Conservation (phyloP, 2,888 invertebrate genomes). For the Pemphredon lugubris region DNA sequence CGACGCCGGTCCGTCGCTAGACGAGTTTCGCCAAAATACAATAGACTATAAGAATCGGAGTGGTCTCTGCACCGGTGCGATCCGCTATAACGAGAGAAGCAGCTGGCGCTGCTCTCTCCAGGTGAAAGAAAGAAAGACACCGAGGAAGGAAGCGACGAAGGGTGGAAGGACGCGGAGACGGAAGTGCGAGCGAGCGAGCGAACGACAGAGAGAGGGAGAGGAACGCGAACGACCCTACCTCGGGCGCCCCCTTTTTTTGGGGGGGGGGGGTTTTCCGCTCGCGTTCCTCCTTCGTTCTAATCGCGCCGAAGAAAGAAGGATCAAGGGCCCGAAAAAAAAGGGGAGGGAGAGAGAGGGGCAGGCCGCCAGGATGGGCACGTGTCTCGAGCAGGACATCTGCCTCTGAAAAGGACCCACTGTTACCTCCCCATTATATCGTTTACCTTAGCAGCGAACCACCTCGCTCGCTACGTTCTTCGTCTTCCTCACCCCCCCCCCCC, state of each 20-base stretch:
- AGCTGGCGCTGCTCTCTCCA: slow-evolving; percentile 44
- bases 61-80: slow-evolving; percentile 39
- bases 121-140: slow-evolving; percentile 35
- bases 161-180: slow-evolving; percentile 16
- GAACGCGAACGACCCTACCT: slow-evolving; percentile 14
- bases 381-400: slow-evolving; percentile 72
- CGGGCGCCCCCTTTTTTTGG: too few species aligned
- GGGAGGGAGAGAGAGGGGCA: slow-evolving; percentile 40
- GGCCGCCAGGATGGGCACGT: slow-evolving; percentile 66
- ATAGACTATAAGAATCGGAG: slow-evolving; percentile 12
- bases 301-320: slow-evolving; percentile 37
- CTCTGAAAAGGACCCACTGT: slow-evolving; percentile 74
- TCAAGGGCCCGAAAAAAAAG: slow-evolving; percentile 23
- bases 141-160: slow-evolving; percentile 11
- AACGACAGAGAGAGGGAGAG: too few species aligned
- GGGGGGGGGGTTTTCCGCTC: slow-evolving; percentile 54
- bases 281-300: slow-evolving; percentile 45
- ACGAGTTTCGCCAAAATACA: slow-evolving; percentile 31
- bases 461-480: slow-evolving; percentile 31
- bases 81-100: slow-evolving; percentile 55
- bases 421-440: slow-evolving; percentile 75
- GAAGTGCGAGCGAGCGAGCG: slow-evolving; percentile 34
- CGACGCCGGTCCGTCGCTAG: neutral
- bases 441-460: slow-evolving; percentile 58
- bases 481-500: slow-evolving; percentile 23